Base-by-base conservation (phyloP, 1,140 invertebrate species). In the Eueides isabella region DNA sequence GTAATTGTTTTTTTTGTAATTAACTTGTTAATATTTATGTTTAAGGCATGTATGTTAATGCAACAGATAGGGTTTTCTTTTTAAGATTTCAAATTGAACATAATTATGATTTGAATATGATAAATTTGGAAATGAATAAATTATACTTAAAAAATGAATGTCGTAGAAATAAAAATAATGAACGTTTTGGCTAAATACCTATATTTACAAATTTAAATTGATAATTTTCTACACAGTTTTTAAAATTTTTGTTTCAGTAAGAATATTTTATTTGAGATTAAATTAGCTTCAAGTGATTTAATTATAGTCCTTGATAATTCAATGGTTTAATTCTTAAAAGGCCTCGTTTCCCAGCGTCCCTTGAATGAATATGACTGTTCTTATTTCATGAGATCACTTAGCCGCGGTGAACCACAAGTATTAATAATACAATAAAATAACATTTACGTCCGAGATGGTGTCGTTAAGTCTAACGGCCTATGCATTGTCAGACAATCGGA, bases 1-100 rank as follows among this genome's bases (percentile, higher is more conserved):
- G 63, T 80, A 81, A 86, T 86, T 84, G 79, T 85, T 84, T 86
- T 84, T 86, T 86, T 86, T 82, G 64, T 80, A 85, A 85, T 86
- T 82, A 81, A 81, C 81, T 75, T 81, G 77, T 80, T 81, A 80
- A 85, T 79, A 74, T 71, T 77, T 76, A 76, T 62, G 55, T 71
- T 66, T 38, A 69, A 72, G 74, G 77, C 68, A 5, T 14, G 62
- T 26, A 9, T 26, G 3, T 23, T 55, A 55, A 55, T 55, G 23
- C 48, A 55, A 26, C 11, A 11, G 4, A 9, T 26, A 12, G 26
- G 19, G 3, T 6, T 55, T 55, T 44, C n/a, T 19, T 19, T 44
- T 19, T 44, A 44, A 44, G n/a, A n/a, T 44, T n/a, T 5, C 3
- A 31, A 31, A 31, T 5, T 31, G 31, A 3, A 31, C n/a, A n/a